Percentiles rank a stretch among this genome's conserved stretches.
Conservation (phyloP, 1,140 invertebrate species). For the Halesus radiatus region DNA sequence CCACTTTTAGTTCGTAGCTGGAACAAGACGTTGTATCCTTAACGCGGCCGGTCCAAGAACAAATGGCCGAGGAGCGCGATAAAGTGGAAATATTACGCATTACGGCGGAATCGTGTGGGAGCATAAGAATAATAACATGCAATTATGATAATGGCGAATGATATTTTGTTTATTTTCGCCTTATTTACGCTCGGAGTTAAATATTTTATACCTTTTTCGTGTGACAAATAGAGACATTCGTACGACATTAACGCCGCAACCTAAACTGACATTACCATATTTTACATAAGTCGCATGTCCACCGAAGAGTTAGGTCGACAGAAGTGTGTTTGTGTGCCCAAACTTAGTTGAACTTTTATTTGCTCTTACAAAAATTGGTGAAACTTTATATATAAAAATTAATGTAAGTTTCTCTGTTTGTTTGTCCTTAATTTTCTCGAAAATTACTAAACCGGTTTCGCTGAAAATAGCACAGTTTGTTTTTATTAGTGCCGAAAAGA, state of each 20-base stretch:
- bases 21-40: conserved; percentile 40
- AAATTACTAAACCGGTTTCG: no score
- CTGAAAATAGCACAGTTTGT: no score
- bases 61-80: conserved; percentile 51
- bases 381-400: no score
- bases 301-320: no score
- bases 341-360: no score
- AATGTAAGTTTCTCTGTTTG: no score
- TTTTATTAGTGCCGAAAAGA: no score
- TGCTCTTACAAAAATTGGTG: no score
- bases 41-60: conserved; percentile 35
- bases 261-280: background rate
- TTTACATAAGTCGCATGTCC: conserved; percentile 4
- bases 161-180: conserved; percentile 39
- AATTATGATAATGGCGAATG: conserved; percentile 54
- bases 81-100: conserved; percentile 56
- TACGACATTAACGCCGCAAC: background rate
- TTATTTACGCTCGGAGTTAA: background rate
- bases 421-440: no score
- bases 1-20: conserved; percentile 34
- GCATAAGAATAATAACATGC: conserved; percentile 51
- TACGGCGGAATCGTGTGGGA: conserved; percentile 52
- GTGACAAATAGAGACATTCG: conserved; percentile 4
- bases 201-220: background rate
- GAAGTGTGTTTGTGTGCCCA: no score